These are phyloP conservation scores for Ormyrus thymus DNA, from an alignment of 2,888 invertebrate genomes.

Conservation along the genomic window DNA sequence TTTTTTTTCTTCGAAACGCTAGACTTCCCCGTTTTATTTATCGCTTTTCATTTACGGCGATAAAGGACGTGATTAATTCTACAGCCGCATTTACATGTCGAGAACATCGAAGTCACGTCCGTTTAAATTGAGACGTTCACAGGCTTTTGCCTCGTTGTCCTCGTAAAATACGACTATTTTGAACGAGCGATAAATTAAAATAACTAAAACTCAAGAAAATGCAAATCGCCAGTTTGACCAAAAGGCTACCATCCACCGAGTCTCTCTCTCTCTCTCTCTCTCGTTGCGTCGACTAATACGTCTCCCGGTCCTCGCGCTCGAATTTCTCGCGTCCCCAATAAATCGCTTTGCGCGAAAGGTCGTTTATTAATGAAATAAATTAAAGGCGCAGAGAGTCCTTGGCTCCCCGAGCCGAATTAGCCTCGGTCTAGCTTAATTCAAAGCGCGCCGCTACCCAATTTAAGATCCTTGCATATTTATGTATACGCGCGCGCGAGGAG, in stretches of 20 bases:
- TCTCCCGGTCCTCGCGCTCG: neutral
- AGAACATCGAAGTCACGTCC: neutral
- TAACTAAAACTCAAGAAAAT: constrained; percentile 19
- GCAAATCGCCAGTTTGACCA: constrained; percentile 24
- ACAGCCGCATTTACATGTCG: neutral
- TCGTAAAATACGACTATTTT: neutral
- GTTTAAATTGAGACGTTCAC: constrained; percentile 8
- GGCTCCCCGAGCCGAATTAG: neutral
- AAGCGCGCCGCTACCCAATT: constrained; percentile 42
- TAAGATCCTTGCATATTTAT: constrained; percentile 49
- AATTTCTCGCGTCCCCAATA: constrained; percentile 2
- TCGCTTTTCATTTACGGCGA: neutral
- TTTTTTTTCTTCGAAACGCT: no score
- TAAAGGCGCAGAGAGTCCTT: neutral
- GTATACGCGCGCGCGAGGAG: constrained; percentile 11
- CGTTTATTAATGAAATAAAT: constrained; percentile 36
- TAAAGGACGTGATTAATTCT: neutral
- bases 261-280: neutral
- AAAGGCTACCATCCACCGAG: neutral
- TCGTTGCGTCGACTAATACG: neutral
- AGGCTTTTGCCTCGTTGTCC: neutral
- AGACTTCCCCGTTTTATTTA: neutral
- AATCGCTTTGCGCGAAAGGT: constrained; percentile 7
- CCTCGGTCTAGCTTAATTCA: constrained; percentile 32
- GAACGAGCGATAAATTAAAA: neutral